Percentiles rank a stretch among this genome's conserved stretches.
phyloP scores from a whole-genome alignment of 1,140 invertebrate species.

The Rhizoglyphus robini region DNA sequence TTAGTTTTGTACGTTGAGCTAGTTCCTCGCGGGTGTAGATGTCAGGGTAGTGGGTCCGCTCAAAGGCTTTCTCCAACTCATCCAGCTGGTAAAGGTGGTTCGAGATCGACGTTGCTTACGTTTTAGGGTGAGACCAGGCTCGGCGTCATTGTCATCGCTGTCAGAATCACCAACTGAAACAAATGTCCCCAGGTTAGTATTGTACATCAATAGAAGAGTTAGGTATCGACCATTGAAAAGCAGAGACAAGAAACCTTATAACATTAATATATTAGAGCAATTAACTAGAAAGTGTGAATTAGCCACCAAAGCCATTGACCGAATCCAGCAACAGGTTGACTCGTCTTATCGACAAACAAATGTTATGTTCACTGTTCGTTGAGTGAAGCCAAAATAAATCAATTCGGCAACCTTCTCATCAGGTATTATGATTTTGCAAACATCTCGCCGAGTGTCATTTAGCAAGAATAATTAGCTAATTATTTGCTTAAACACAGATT shows the following conservation, averaged over 20 bases:
- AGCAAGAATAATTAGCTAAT: conserved; percentile 12
- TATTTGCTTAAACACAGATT: conserved; percentile 9
- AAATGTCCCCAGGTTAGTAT: too few species aligned
- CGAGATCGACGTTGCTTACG: conserved; percentile 49
- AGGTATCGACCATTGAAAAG: too few species aligned
- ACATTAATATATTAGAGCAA: too few species aligned
- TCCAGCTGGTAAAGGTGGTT: conserved; percentile 83
- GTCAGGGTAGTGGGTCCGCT: conserved; percentile 77
- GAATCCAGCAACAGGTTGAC: too few species aligned
- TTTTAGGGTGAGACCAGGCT: conserved; percentile 23
- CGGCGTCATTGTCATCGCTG: conserved; percentile 15
- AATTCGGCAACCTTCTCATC: not conserved
- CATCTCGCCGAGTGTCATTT: not conserved
- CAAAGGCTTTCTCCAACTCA: conserved; percentile 72
- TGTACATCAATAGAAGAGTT: too few species aligned
- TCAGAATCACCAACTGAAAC: conserved; percentile 19
- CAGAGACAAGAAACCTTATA: too few species aligned
- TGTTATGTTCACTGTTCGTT: too few species aligned
- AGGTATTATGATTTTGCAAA: conserved; percentile 1
- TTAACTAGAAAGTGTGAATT: too few species aligned
- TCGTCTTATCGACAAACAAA: too few species aligned
- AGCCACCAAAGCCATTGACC: too few species aligned
- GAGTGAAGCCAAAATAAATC: not conserved
- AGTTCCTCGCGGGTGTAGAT: conserved; percentile 82
- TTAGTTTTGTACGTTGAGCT: conserved; percentile 74